Percentiles rank a stretch among this genome's conserved stretches.
phyloP scores from a whole-genome alignment of 2,888 invertebrate species.

The Lordiphosa fenestrarum region DNA sequence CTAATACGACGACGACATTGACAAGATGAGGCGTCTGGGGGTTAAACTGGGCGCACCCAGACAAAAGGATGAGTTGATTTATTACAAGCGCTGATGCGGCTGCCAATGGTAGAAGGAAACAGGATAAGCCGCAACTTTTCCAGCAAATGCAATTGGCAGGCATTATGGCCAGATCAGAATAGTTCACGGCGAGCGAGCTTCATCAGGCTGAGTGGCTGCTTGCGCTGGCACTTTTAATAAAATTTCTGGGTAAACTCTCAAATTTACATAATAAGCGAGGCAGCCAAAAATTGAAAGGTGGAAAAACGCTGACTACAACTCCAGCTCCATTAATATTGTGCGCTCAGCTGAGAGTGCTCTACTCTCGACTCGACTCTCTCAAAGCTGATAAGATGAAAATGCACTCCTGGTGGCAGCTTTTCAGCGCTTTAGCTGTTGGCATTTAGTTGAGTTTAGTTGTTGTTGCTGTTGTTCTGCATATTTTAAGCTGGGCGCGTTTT shows the following conservation, averaged over 20 bases:
- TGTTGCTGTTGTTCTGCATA: constrained; percentile 14
- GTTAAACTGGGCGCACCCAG: constrained; percentile 30
- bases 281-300: constrained; percentile 15
- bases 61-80: constrained; percentile 61
- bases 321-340: constrained; percentile 61
- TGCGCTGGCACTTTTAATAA: constrained; percentile 53
- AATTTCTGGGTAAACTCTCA: constrained; percentile 45
- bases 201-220: constrained; percentile 59
- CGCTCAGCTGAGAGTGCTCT: constrained; percentile 53
- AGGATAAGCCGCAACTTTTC: constrained; percentile 26
- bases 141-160: constrained; percentile 64
- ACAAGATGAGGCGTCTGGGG: constrained; percentile 60
- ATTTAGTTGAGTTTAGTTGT: constrained; percentile 24
- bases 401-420: constrained; percentile 55
- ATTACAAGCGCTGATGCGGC: constrained; percentile 55
- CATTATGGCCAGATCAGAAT: constrained; percentile 45
- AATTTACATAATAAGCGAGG: constrained; percentile 43
- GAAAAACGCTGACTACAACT: constrained; percentile 6
- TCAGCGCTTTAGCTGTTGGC: constrained; percentile 41
- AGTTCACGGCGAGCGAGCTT: constrained; percentile 33
- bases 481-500: constrained; percentile 11
- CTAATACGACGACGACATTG: constrained; percentile 42
- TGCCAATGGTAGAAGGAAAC: constrained; percentile 10
- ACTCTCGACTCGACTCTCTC: constrained; percentile 27
- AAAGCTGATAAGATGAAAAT: constrained; percentile 48